A percentile compares a stretch with the other conserved stretches of the same genome.
Evolutionary conservation across 2,888 invertebrate species (phyloP).

Genomic region (Idaea biselata): DNA sequence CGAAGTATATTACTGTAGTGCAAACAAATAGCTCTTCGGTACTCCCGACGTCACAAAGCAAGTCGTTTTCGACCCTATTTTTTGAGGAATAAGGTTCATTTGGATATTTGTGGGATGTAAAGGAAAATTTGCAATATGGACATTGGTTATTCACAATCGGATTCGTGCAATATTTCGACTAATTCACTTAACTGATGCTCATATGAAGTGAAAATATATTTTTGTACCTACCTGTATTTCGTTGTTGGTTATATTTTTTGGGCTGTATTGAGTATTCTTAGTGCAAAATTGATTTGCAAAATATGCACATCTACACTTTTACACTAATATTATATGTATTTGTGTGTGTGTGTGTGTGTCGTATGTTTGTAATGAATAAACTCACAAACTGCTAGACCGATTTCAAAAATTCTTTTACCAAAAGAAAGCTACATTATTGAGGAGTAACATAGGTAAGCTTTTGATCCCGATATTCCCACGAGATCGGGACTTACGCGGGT

Average conservation of each 20-base stretch:
- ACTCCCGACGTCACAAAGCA: slow-evolving; percentile 6
- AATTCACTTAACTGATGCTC: slow-evolving; percentile 18
- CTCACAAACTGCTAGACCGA: too few species aligned
- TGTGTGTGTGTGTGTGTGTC: too few species aligned
- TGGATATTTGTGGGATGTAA: background rate
- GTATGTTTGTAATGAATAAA: too few species aligned
- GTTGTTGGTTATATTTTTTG: background rate
- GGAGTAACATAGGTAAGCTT: too few species aligned
- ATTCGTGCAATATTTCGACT: slow-evolving; percentile 22
- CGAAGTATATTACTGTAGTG: slow-evolving; percentile 33
- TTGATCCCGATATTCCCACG: too few species aligned
- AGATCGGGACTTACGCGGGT: too few species aligned
- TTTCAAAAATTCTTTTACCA: too few species aligned
- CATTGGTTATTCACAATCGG: slow-evolving; percentile 29
- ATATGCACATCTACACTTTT: too few species aligned
- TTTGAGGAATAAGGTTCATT: background rate
- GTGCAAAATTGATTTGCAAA: too few species aligned
- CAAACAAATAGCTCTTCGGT: slow-evolving; percentile 16
- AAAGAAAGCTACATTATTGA: too few species aligned
- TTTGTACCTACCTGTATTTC: background rate
- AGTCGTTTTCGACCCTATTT: slow-evolving; percentile 7
- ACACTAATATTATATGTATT: too few species aligned
- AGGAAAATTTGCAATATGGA: slow-evolving; percentile 9
- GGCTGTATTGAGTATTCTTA: background rate
- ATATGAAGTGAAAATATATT: slow-evolving; percentile 13